phyloP scores from a whole-genome alignment of 2,797 vertebrate genomes.

The Danio albolineatus region DNA sequence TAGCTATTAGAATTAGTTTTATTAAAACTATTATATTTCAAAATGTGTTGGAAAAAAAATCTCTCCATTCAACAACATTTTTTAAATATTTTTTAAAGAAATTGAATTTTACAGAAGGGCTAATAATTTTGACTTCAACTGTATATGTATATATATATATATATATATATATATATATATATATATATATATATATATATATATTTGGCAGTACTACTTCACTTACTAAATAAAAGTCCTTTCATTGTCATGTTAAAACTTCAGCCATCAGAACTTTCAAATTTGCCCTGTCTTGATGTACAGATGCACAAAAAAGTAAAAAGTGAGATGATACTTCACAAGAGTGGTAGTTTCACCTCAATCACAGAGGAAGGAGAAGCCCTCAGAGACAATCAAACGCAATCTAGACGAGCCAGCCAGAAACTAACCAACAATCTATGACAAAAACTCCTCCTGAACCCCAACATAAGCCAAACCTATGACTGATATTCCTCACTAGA shows the following conservation, averaged over 20 bases:
- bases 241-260: not conserved
- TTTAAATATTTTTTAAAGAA: no score
- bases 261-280: conserved; percentile 19
- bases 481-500: conserved; percentile 25
- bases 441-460: conserved; percentile 20
- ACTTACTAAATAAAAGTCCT: no score
- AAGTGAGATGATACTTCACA: not conserved
- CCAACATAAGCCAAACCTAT: not conserved
- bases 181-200: no score
- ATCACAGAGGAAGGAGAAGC: conserved; percentile 31
- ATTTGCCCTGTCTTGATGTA: conserved; percentile 1
- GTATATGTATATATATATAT: no score
- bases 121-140: no score
- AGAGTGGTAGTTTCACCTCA: conserved; percentile 19
- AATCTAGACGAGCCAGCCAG: conserved; percentile 26
- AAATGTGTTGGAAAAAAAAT: no score
- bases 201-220: no score
- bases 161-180: no score
- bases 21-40: no score
- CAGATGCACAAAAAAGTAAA: not conserved
- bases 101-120: no score
- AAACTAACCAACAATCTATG: conserved; percentile 16
- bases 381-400: conserved; percentile 24
- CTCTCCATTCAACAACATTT: no score
- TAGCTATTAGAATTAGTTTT: no score